Percentiles rank a stretch among this genome's conserved stretches.
These are phyloP conservation scores for Hycleus phaleratus DNA, from an alignment of 1,140 invertebrate genomes.

Conservation along the genomic window DNA sequence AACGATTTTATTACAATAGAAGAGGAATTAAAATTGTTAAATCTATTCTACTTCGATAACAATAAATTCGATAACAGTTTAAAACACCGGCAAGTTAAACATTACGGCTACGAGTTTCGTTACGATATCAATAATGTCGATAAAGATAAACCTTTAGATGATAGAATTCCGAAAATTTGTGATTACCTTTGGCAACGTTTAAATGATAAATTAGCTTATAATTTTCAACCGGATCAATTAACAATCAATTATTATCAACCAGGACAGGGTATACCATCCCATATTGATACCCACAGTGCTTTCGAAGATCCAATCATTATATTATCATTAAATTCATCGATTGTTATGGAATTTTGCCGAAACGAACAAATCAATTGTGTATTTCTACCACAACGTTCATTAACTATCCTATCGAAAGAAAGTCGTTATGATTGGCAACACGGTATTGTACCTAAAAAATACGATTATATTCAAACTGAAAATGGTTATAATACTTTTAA, in stretches of 20 bases:
- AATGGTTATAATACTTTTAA: constrained; percentile 47
- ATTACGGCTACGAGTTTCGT: constrained; percentile 91
- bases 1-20: constrained; percentile 64
- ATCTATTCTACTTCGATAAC: constrained; percentile 52
- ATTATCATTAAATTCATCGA: constrained; percentile 75
- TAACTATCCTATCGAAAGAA: constrained; percentile 78
- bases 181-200: constrained; percentile 58
- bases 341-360: constrained; percentile 83
- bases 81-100: constrained; percentile 83
- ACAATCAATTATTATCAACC: constrained; percentile 88
- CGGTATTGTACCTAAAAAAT: constrained; percentile 77
- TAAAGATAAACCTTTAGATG: constrained; percentile 54
- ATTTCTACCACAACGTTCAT: constrained; percentile 64
- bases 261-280: constrained; percentile 91
- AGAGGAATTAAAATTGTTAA: constrained; percentile 62
- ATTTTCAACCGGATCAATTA: constrained; percentile 72
- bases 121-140: constrained; percentile 88
- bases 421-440: constrained; percentile 73
- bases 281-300: constrained; percentile 91
- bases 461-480: constrained; percentile 59
- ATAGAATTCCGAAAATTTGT: constrained; percentile 65
- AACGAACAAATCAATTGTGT: constrained; percentile 52
- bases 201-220: constrained; percentile 41
- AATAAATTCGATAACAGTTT: constrained; percentile 41
- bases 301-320: constrained; percentile 87